A percentile compares a stretch with the other conserved stretches of the same genome.
Evolutionary conservation across 2,888 invertebrate genomes (phyloP).

Genomic region (Pocota personata): DNA sequence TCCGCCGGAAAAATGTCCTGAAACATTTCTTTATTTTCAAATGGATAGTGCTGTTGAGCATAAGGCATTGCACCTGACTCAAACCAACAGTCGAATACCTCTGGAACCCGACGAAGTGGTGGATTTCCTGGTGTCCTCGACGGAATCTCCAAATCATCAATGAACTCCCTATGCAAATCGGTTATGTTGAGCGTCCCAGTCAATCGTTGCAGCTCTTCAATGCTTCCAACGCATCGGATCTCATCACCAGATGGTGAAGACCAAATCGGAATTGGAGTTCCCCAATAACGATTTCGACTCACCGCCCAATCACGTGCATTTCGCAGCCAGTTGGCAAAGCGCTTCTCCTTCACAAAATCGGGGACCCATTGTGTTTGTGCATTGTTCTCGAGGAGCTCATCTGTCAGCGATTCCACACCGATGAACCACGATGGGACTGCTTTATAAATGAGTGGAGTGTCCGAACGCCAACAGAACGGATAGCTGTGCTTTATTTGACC

Average conservation of each 20-base stretch:
- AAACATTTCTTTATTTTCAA: conserved; percentile 92
- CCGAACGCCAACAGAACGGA: conserved; percentile 98
- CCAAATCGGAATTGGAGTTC: conserved; percentile 98
- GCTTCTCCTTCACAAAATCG: conserved; percentile 93
- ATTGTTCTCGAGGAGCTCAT: conserved; percentile 89
- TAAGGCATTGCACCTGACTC: conserved; percentile 98
- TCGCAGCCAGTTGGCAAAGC: conserved; percentile 98
- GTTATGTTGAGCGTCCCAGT: conserved; percentile 89
- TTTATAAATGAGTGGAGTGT: conserved; percentile 97
- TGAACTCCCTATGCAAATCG: conserved; percentile 95
- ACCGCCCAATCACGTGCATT: conserved; percentile 98
- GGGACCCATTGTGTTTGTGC: conserved; percentile 97
- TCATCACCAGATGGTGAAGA: conserved; percentile 94
- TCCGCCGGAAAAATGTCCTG: conserved; percentile 92
- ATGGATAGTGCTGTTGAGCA: conserved; percentile 97
- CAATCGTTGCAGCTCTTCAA: conserved; percentile 91
- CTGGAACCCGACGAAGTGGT: conserved; percentile 90
- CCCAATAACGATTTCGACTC: conserved; percentile 98
- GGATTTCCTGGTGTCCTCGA: conserved; percentile 92
- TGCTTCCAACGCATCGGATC: conserved; percentile 94
- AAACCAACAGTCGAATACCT: conserved; percentile 99
- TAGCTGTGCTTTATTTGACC: conserved; percentile 90
- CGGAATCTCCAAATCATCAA: conserved; percentile 95
- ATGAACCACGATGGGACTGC: conserved; percentile 99
- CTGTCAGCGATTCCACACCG: conserved; percentile 92